Evolutionary conservation across 2,888 invertebrate species (phyloP), one percentile per base, ranked within the genome.

Genomic region (Xanthostigma xanthostigma): DNA sequence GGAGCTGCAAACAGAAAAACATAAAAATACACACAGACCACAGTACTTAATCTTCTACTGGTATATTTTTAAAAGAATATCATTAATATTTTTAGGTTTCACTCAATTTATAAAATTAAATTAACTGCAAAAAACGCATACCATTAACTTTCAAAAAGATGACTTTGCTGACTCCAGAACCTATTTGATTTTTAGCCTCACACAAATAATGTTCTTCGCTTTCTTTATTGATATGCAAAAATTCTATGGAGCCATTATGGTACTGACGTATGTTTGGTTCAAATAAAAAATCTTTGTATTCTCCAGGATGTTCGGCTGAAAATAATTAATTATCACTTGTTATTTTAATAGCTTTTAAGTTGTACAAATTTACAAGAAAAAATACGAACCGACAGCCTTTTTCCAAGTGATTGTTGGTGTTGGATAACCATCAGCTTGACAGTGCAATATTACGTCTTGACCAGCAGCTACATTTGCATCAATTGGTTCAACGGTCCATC

Each of bases 391-490:
- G 51, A 84, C 82, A 34, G 90, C 87, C 65, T 89, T 87, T 57
- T 84, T 84, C 93, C 94, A 94, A 9, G 84, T 86, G 46, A 93
- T 84, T 8, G 74, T 74, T 4, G 93, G 93, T 52, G 83, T 83
- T 1, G 94, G 94, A 66, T 92, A 93, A 2, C 94, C 94, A 51
- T 90, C 86, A 0, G 92, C 91, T 66, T 87, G 86, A 64, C 94
- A 94, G 62, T 90, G 84, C 41, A 94, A 69, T 13, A 81, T 79
- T 17, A 91, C 82, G 62, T 88, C 86, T 62, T 89, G 85, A 1
- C 85, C 86, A 0, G 86, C 81, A 8, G 86, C 84, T 40, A 85
- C 83, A 54, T 81, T 87, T n/a, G 83, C 76, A 61, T 89, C 88
- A 53, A 77, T 74, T 0, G 90, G 91, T 62, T 92, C 91, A 57